Base-by-base conservation (phyloP, 2,888 invertebrate species). In the Aethes cnicana region DNA sequence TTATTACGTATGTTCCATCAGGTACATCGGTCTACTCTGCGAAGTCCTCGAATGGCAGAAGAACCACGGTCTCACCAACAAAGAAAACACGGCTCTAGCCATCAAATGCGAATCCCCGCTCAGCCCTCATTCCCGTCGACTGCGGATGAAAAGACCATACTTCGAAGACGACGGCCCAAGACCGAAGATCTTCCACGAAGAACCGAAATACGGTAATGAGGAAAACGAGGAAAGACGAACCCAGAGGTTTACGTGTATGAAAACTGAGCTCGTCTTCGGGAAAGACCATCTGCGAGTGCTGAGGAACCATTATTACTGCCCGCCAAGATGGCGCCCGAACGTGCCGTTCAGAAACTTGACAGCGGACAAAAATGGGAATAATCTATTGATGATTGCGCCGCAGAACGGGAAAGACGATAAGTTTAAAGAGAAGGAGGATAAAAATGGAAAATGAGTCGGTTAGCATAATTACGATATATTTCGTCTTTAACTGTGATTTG, bases 1-100 rank as follows among this genome's bases (percentile, higher is more conserved):
- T n/a, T 4, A 23, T 2, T 2, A 37, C 6, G 16, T 39, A 6
- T 44, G 53, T 55, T 43, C 59, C 70, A 66, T 35, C 76, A 94
- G 94, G 69, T 98, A 98, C 80, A 98, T 98, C 58, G 93, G 94
- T 41, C 91, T 98, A 0, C 90, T 98, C 16, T 94, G 94, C 55
- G 95, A 94, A 70, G 96, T 98, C 0, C 77, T 98, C 7, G 96
- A 97, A 67, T 98, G 97, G 96, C 98, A 98, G 83, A 95, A 93
- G 63, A 81, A 68, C 23, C 83, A 88, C 55, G 81, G 84, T 3
- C 71, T 81, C 6, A 86, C 81, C 55, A 90, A 90, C 63, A 89
- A 86, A 55, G 87, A 89, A 42, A 90, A 87, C 66, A 74, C 80
- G 0, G 82, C 80, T 18, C 66, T 90, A 0, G 87, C 89, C 26